Conservation (phyloP, 2,888 invertebrate species). For the Drepanosiphum platanoidis region DNA sequence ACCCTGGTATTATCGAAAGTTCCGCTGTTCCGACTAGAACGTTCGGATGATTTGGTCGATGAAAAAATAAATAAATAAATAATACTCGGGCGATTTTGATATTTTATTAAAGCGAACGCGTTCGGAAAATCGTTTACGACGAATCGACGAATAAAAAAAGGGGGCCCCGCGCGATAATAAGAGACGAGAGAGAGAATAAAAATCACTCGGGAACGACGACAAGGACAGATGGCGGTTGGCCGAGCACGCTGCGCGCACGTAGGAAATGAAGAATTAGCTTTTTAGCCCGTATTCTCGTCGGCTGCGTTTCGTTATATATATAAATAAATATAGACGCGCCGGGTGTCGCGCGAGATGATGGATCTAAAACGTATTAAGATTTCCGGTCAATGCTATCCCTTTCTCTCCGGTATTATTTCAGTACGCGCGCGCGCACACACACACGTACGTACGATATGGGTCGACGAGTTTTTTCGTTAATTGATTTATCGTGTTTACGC, state of each 20-base stretch:
- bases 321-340: not conserved
- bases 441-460: not conserved
- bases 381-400: constrained; percentile 39
- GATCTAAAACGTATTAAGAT: constrained; percentile 57
- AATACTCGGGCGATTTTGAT: too few species aligned
- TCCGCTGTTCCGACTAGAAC: too few species aligned
- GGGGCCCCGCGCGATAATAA: too few species aligned
- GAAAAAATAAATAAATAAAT: too few species aligned
- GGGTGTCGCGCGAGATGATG: constrained; percentile 45
- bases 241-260: not conserved
- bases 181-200: not conserved
- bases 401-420: constrained; percentile 7
- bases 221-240: not conserved
- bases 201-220: not conserved
- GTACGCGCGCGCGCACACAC: not conserved
- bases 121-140: too few species aligned
- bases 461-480: constrained; percentile 38
- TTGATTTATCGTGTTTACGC: constrained; percentile 50
- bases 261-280: constrained; percentile 43
- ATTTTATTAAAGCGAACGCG: too few species aligned
- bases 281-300: constrained; percentile 15
- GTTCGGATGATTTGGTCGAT: too few species aligned
- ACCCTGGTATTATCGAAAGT: too few species aligned
- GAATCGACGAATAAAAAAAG: too few species aligned
- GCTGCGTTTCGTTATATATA: not conserved